phyloP scores from a whole-genome alignment of 2,797 vertebrate genomes.

The Prionace glauca region DNA sequence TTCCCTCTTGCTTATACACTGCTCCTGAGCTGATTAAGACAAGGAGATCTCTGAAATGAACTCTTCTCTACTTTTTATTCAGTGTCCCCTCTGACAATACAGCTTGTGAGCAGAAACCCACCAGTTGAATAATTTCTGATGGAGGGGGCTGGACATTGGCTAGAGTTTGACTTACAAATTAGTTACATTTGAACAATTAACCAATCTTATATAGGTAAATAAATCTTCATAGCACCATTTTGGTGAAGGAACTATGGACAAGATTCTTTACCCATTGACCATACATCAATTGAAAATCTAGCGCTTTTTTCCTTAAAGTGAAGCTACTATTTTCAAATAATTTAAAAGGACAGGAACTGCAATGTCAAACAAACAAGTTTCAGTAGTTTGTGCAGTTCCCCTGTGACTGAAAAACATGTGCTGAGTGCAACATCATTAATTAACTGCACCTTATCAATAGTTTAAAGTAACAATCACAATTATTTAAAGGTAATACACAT shows the following conservation, averaged over 20 bases:
- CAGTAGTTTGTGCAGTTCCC: neutral
- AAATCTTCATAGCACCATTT: neutral
- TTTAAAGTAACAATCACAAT: conserved; percentile 27
- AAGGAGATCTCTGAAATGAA: neutral
- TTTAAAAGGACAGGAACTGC: neutral
- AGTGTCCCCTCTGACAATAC: neutral
- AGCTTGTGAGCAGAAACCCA: neutral
- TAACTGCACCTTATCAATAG: neutral
- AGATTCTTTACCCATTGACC: neutral
- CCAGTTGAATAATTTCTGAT: neutral
- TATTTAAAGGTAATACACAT: conserved; percentile 4
- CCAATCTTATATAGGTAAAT: neutral
- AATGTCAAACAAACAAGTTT: neutral
- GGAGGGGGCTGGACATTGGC: neutral
- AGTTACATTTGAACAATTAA: neutral
- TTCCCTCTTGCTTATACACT: neutral
- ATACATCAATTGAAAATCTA: neutral
- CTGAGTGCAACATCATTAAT: conserved; percentile 18
- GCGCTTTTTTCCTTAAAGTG: neutral
- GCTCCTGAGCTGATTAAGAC: neutral
- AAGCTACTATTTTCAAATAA: conserved; percentile 16
- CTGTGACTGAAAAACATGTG: neutral
- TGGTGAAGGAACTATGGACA: neutral
- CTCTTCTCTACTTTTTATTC: neutral
- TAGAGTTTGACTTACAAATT: neutral